These are phyloP conservation scores for Perccottus glenii DNA, from an alignment of 2,113 vertebrate genomes.

Conservation along the genomic window DNA sequence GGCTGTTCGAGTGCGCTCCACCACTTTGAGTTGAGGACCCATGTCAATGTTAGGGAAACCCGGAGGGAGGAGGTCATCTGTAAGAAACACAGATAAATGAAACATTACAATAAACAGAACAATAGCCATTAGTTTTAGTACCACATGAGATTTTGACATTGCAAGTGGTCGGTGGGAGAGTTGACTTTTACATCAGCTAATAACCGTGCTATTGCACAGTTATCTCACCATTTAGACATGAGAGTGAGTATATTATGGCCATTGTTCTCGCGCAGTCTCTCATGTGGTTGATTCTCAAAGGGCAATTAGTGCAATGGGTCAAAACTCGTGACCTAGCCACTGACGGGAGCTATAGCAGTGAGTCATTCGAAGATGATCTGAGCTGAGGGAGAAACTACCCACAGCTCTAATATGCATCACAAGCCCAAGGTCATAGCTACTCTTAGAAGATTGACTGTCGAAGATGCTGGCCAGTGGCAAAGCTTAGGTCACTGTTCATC, in stretches of 20 bases:
- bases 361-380: constrained; percentile 61
- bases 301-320: constrained; percentile 62
- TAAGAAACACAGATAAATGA: constrained; percentile 1
- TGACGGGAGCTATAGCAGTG: constrained; percentile 48
- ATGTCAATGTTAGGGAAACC: constrained; percentile 99
- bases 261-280: constrained; percentile 43
- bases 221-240: constrained; percentile 41
- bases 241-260: constrained; percentile 31
- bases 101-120: not conserved
- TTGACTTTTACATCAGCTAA: constrained; percentile 27
- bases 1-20: constrained; percentile 93
- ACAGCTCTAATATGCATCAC: constrained; percentile 61
- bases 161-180: too few relatives aligned
- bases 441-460: constrained; percentile 54
- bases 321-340: constrained; percentile 50
- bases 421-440: constrained; percentile 42
- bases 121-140: too few relatives aligned
- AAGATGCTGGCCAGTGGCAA: constrained; percentile 51
- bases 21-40: constrained; percentile 98
- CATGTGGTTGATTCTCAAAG: constrained; percentile 26
- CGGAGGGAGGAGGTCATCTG: constrained; percentile 94
- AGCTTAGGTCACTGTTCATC: constrained; percentile 42
- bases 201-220: constrained; percentile 38
- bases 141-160: too few relatives aligned
- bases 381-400: constrained; percentile 37